Percentiles rank a stretch among this genome's conserved stretches.
Conservation (phyloP, 2,797 vertebrate species). For the Sebastes oblongus region DNA sequence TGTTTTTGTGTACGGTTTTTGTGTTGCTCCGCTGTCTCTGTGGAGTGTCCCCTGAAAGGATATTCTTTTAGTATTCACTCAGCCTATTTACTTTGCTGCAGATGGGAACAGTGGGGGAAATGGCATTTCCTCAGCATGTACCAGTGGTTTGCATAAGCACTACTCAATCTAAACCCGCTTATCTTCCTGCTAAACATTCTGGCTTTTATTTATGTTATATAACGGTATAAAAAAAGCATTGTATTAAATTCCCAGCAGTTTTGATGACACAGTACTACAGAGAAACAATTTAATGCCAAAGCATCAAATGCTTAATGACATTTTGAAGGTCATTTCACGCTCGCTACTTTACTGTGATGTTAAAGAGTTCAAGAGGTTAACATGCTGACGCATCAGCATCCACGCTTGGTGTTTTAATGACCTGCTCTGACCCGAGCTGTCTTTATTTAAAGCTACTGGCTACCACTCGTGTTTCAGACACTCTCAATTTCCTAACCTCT, state of each 20-base stretch:
- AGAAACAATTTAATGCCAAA: background rate
- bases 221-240: background rate
- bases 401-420: constrained; percentile 58
- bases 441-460: constrained; percentile 81
- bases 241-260: background rate
- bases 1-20: constrained; percentile 46
- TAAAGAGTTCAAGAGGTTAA: constrained; percentile 31
- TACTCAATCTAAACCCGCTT: constrained; percentile 41
- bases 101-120: constrained; percentile 65
- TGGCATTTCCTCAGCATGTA: constrained; percentile 68
- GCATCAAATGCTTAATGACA: constrained; percentile 1
- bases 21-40: constrained; percentile 46
- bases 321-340: constrained; percentile 11
- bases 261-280: background rate
- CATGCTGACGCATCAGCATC: constrained; percentile 30
- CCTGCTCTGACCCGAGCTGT: constrained; percentile 71
- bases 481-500: constrained; percentile 80
- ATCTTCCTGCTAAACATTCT: constrained; percentile 35
- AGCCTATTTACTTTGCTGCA: constrained; percentile 55
- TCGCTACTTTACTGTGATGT: constrained; percentile 7
- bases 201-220: constrained; percentile 24
- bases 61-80: constrained; percentile 57
- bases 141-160: constrained; percentile 47
- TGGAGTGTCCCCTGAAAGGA: constrained; percentile 53
- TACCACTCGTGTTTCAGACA: constrained; percentile 75